Conservation (phyloP, 1,140 invertebrate species). For the Caenorhabditis latens region DNA sequence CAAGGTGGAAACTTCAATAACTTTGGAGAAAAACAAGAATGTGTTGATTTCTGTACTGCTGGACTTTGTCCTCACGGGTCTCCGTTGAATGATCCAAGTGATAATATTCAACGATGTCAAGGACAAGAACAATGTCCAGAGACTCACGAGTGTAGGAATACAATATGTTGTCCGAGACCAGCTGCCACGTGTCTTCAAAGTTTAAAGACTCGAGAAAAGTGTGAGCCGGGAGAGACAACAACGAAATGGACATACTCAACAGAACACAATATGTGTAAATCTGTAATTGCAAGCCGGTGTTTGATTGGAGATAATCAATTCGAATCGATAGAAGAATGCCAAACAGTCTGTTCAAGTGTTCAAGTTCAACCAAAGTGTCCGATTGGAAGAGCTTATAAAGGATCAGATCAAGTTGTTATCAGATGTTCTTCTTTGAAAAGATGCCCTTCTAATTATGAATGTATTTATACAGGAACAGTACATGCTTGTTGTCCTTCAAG, state of each 20-base stretch:
- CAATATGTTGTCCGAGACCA: conserved; percentile 68
- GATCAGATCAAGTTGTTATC: conserved; percentile 12
- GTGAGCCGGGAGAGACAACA: conserved; percentile 20
- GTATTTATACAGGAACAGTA: conserved; percentile 42
- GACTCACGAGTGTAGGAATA: conserved; percentile 65
- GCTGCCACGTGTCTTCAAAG: conserved; percentile 40
- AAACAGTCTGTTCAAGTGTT: conserved; percentile 34
- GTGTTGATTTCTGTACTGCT: conserved; percentile 66
- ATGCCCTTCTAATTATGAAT: conserved; percentile 7
- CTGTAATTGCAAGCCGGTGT: conserved; percentile 1
- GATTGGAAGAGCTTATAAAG: conserved; percentile 33
- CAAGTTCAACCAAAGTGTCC: conserved; percentile 40
- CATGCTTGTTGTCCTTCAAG: conserved; percentile 38
- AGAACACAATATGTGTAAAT: conserved; percentile 52
- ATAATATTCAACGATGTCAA: conserved; percentile 64
- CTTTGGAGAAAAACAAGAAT: conserved; percentile 68
- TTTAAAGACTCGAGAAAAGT: conserved; percentile 1
- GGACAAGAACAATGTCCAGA: conserved; percentile 66
- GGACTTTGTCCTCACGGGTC: conserved; percentile 66
- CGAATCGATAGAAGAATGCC: conserved; percentile 36
- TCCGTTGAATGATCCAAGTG: conserved; percentile 66
- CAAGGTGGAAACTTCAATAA: conserved; percentile 74
- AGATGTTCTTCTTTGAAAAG: conserved; percentile 36
- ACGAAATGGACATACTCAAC: conserved; percentile 34
- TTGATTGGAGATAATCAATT: conserved; percentile 28